A percentile compares a stretch with the other conserved stretches of the same genome.
Evolutionary conservation across 2,113 vertebrate species (phyloP).

Genomic region (Nyctereutes procyonoides): DNA sequence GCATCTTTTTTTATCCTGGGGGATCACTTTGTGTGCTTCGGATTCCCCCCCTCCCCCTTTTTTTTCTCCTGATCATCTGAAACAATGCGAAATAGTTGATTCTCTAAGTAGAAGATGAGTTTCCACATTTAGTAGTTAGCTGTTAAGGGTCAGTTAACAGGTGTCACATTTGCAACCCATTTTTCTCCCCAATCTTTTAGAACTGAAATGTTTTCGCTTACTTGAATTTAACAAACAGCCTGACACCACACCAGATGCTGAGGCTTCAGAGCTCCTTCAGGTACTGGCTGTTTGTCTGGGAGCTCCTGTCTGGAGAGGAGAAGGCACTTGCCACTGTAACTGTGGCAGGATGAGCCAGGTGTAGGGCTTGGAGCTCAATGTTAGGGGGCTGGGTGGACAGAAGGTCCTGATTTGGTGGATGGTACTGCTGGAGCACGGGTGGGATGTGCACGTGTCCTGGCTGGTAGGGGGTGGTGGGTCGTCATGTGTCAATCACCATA

Average conservation of each 20-base stretch:
- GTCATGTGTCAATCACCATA: background rate
- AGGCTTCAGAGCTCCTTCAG: background rate
- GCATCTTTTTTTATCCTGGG: background rate
- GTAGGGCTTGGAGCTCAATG: background rate
- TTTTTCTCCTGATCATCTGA: background rate
- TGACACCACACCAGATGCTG: background rate
- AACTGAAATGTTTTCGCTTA: conserved; percentile 19
- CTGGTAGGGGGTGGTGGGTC: background rate
- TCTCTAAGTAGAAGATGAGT: background rate
- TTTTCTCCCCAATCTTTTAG: background rate
- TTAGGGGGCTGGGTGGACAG: background rate
- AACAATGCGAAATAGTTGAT: background rate
- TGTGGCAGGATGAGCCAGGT: background rate
- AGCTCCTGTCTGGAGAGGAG: background rate
- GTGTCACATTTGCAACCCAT: conserved; percentile 31
- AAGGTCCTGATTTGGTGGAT: background rate
- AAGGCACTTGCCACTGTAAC: background rate
- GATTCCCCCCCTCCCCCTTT: background rate
- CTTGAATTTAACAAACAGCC: background rate
- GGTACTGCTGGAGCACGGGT: background rate
- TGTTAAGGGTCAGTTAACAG: conserved; percentile 55
- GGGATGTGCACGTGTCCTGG: background rate
- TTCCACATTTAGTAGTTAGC: conserved; percentile 44
- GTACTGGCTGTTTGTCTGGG: background rate
- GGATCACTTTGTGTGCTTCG: background rate